Evolutionary conservation across 2,888 invertebrate species (phyloP).

Genomic region (Drosophila nigritarsus): DNA sequence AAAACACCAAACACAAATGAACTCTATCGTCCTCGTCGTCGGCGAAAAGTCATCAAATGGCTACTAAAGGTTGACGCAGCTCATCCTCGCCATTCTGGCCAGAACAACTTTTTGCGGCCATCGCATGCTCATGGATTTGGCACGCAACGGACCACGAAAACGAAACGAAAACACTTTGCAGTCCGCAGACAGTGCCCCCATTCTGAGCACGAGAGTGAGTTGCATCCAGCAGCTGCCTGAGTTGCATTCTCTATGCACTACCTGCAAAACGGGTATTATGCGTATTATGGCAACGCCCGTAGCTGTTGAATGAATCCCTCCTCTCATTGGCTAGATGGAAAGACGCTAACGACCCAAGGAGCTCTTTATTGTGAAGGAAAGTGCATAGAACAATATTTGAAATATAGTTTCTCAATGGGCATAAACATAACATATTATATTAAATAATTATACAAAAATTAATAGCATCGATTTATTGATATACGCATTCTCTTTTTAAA

Average conservation of each 20-base stretch:
- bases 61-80: slow-evolving; percentile 78
- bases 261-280: slow-evolving; percentile 7
- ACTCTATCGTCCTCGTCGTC: slow-evolving; percentile 32
- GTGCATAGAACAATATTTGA: not conserved
- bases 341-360: not conserved
- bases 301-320: not conserved
- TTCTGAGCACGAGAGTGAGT: slow-evolving; percentile 3
- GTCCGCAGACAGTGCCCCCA: slow-evolving; percentile 12
- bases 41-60: slow-evolving; percentile 80
- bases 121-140: slow-evolving; percentile 76
- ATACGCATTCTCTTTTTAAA: not conserved
- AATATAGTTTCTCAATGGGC: not conserved
- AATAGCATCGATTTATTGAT: not conserved
- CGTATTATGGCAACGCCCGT: slow-evolving; percentile 12
- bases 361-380: not conserved
- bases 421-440: too few species aligned
- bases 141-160: slow-evolving; percentile 79
- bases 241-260: slow-evolving; percentile 42
- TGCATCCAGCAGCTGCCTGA: slow-evolving; percentile 19
- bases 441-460: not conserved
- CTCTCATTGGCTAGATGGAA: not conserved
- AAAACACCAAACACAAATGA: slow-evolving; percentile 17
- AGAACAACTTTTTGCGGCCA: slow-evolving; percentile 76
- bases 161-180: slow-evolving; percentile 66
- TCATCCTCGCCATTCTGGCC: slow-evolving; percentile 55